Conservation (phyloP, 2,888 invertebrate genomes). For the Mythimna impura region DNA sequence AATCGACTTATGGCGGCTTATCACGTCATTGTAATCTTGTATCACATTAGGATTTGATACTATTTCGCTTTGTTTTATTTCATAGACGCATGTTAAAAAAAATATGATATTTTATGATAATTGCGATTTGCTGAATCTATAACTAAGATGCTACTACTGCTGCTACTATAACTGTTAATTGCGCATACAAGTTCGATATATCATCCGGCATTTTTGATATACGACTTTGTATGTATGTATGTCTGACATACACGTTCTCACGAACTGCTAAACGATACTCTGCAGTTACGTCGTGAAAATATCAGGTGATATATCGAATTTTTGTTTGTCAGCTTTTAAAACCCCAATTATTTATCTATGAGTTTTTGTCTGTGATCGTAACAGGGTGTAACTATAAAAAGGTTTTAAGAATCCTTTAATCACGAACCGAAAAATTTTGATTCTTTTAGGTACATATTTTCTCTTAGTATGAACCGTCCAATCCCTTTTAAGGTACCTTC, state of each 20-base stretch:
- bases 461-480: constrained; percentile 50
- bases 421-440: background rate
- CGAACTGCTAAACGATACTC: background rate
- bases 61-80: background rate
- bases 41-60: background rate
- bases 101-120: background rate
- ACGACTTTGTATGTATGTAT: background rate
- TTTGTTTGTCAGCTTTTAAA: constrained; percentile 1
- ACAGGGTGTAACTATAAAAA: constrained; percentile 51
- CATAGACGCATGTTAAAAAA: background rate
- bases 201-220: constrained; percentile 2
- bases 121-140: background rate
- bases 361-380: constrained; percentile 58
- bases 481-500: constrained; percentile 12
- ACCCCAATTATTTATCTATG: constrained; percentile 21
- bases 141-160: background rate
- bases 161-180: background rate
- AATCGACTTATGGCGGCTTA: constrained; percentile 4
- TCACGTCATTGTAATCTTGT: constrained; percentile 9
- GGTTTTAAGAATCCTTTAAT: constrained; percentile 13
- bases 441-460: constrained; percentile 13
- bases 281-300: background rate
- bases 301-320: background rate
- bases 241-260: background rate
- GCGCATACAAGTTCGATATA: background rate